Evolutionary conservation across 2,888 invertebrate genomes (phyloP), one percentile per base, ranked within the genome.

Genomic region (Agonopterix subpropinquella): DNA sequence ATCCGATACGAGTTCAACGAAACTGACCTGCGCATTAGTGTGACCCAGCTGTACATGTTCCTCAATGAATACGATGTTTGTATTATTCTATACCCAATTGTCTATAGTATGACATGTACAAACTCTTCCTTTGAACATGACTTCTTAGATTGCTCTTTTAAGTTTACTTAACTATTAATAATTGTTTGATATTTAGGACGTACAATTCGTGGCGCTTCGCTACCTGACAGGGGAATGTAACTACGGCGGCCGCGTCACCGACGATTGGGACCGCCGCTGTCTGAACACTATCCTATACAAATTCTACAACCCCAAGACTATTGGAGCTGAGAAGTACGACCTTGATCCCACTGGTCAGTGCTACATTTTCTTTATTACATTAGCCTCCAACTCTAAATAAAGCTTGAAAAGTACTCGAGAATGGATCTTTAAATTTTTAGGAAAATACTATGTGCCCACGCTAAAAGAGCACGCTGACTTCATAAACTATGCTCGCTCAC

Each of bases 1-100:
- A 97, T 96, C 53, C 92, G 94, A 0, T 98, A 98, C 70, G 98
- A 97, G 73, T 98, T 98, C 78, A 98, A 98, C 70, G 98, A 98
- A 74, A 97, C 97, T 0, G 98, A 98, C 80, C 86, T 98, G 41
- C 90, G 94, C 51, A 97, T 98, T 54, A 96, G 96, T 56, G 92
- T 96, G 39, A 91, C 94, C 67, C 98, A 98, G 73, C 84, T 98
- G 10, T 93, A 94, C 73, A 96, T 97, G 91, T 95, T 96, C 73
- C 86, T 96, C 18, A 92, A 95, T 68, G 92, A 96, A 67, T 96
- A 95, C 67, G 90, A 91, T 51, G 92, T 92, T 58, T 79, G 80
- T 68, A 0, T 28, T 18, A 18, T 18, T 18, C 18, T 4, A 18
- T 18, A 18, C 2, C 4, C 4, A 4, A 18, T 2, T 15, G 1